phyloP scores from a whole-genome alignment of 2,797 vertebrate genomes.

The Sebastes iracundus region DNA sequence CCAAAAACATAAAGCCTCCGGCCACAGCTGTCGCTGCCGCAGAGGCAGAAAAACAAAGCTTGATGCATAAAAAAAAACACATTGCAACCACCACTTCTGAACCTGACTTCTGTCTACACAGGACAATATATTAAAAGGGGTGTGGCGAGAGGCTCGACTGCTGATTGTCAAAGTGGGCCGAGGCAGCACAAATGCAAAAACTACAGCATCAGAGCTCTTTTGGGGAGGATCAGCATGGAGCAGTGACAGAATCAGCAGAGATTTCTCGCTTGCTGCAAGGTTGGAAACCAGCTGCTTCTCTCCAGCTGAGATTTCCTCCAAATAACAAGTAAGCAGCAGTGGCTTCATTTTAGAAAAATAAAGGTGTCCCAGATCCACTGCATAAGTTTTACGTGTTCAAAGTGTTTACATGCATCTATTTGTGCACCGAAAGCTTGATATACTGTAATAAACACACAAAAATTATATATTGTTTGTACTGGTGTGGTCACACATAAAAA shows the following conservation, averaged over 20 bases:
- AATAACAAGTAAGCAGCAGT: not conserved
- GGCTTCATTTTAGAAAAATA: not conserved
- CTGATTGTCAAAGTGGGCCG: conserved; percentile 40
- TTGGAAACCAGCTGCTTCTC: conserved; percentile 6
- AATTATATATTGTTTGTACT: not conserved
- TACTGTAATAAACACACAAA: not conserved
- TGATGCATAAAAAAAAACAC: not conserved
- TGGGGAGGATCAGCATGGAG: conserved; percentile 44
- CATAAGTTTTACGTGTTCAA: not conserved
- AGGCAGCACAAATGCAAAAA: conserved; percentile 68
- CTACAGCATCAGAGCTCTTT: conserved; percentile 54
- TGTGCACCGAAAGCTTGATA: not conserved
- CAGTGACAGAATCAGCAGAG: conserved; percentile 56
- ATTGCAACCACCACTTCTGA: not conserved
- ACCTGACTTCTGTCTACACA: not conserved
- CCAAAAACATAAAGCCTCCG: not conserved
- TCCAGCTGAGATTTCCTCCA: conserved; percentile 11
- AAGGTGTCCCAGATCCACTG: not conserved
- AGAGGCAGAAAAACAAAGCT: too few species aligned
- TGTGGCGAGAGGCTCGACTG: conserved; percentile 17
- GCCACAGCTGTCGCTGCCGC: too few species aligned
- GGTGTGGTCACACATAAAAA: not conserved
- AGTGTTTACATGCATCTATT: not conserved
- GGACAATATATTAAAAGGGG: conserved; percentile 4
- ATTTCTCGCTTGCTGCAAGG: conserved; percentile 23